Conservation (phyloP, 2,888 invertebrate species). For the Holacanthella duospinosa region DNA sequence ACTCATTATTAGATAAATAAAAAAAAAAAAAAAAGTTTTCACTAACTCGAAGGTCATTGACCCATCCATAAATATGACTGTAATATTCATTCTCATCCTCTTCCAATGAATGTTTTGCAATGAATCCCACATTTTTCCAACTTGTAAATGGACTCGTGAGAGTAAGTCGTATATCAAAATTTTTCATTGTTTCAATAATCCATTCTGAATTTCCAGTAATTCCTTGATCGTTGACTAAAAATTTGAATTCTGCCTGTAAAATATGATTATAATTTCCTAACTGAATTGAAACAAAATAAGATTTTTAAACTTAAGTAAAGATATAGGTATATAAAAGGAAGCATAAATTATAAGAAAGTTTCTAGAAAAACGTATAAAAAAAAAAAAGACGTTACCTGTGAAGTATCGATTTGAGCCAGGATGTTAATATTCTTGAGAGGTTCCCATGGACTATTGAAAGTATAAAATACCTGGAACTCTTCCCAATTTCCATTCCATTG, state of each 20-base stretch:
- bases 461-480: slow-evolving; percentile 35
- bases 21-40: too few species aligned
- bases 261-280: background rate
- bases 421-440: slow-evolving; percentile 35
- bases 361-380: background rate
- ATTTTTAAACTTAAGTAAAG: slow-evolving; percentile 11
- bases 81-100: slow-evolving; percentile 28
- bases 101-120: slow-evolving; percentile 32
- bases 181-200: slow-evolving; percentile 29
- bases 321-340: slow-evolving; percentile 17
- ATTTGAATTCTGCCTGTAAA: slow-evolving; percentile 32
- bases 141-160: slow-evolving; percentile 27
- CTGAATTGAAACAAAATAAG: background rate
- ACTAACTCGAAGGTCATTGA: slow-evolving; percentile 35
- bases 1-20: too few species aligned
- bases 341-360: slow-evolving; percentile 12
- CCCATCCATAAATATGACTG: slow-evolving; percentile 30
- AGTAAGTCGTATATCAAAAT: slow-evolving; percentile 34
- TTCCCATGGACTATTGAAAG: slow-evolving; percentile 36
- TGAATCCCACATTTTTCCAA: slow-evolving; percentile 24
- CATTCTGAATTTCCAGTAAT: slow-evolving; percentile 33
- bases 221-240: slow-evolving; percentile 33
- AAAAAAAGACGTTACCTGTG: slow-evolving; percentile 26
- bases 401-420: slow-evolving; percentile 34
- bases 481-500: slow-evolving; percentile 31